Evolutionary conservation across 2,888 invertebrate genomes (phyloP).

Genomic region (Margaritifera margaritifera): DNA sequence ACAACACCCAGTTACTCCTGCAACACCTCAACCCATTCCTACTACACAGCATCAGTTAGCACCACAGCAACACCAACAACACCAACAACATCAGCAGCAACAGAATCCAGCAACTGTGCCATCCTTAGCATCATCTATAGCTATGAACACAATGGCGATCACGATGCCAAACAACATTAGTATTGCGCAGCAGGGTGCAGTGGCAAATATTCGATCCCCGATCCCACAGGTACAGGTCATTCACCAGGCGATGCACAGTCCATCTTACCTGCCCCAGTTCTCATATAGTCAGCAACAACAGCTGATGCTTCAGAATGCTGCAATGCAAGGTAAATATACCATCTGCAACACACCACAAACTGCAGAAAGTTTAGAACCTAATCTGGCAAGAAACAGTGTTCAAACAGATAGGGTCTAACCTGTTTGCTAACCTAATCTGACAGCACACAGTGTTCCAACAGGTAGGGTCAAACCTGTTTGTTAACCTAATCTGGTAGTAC

Average conservation of each 20-base stretch:
- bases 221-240: conserved; percentile 61
- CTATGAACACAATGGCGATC: conserved; percentile 12
- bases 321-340: conserved; percentile 54
- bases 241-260: conserved; percentile 59
- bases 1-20: conserved; percentile 9
- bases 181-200: conserved; percentile 17
- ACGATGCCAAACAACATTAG: conserved; percentile 38
- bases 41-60: conserved; percentile 5
- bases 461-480: too few relatives aligned
- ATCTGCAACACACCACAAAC: background rate
- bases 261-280: conserved; percentile 59
- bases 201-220: conserved; percentile 33
- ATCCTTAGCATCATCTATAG: conserved; percentile 9
- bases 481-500: too few relatives aligned
- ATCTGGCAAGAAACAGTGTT: too few relatives aligned
- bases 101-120: conserved; percentile 8
- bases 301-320: conserved; percentile 61
- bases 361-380: background rate
- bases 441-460: too few relatives aligned
- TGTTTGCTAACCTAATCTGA: too few relatives aligned
- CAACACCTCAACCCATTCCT: conserved; percentile 6
- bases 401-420: too few relatives aligned
- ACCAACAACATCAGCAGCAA: conserved; percentile 19
- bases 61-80: conserved; percentile 26
- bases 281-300: conserved; percentile 57